Conservation (phyloP, 2,113 vertebrate genomes). For the Cichladusa arquata region DNA sequence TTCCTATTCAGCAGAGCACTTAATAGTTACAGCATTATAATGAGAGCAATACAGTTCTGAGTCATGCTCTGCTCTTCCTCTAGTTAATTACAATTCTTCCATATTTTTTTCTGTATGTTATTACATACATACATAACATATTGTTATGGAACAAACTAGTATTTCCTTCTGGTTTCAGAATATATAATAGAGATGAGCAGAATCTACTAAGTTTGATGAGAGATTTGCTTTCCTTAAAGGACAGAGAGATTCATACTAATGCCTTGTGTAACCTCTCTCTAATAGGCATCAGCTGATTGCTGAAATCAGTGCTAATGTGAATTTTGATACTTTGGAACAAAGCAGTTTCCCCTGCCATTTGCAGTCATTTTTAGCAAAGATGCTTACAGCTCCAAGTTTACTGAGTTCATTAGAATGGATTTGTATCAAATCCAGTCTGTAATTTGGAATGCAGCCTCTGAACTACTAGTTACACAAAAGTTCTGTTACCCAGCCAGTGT, state of each 20-base stretch:
- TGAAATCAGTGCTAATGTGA: neutral
- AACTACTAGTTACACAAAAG: slow-evolving; percentile 52
- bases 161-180: slow-evolving; percentile 20
- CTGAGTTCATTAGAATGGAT: slow-evolving; percentile 9
- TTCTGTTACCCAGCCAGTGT: slow-evolving; percentile 43
- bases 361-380: slow-evolving; percentile 14
- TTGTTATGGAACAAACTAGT: neutral
- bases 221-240: slow-evolving; percentile 2
- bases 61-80: neutral
- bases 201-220: neutral
- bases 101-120: neutral
- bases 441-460: slow-evolving; percentile 50
- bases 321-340: neutral
- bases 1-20: neutral
- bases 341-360: neutral
- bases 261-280: neutral
- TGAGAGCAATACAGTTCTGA: neutral
- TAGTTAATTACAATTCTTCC: neutral
- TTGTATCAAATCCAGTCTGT: slow-evolving; percentile 43
- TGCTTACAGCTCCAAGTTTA: slow-evolving; percentile 3
- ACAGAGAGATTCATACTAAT: neutral
- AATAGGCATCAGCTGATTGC: neutral
- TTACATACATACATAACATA: too few species aligned
- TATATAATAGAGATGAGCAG: neutral
- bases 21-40: neutral